Base-by-base conservation (phyloP, 2,888 invertebrate genomes). In the Rutpela maculata region DNA sequence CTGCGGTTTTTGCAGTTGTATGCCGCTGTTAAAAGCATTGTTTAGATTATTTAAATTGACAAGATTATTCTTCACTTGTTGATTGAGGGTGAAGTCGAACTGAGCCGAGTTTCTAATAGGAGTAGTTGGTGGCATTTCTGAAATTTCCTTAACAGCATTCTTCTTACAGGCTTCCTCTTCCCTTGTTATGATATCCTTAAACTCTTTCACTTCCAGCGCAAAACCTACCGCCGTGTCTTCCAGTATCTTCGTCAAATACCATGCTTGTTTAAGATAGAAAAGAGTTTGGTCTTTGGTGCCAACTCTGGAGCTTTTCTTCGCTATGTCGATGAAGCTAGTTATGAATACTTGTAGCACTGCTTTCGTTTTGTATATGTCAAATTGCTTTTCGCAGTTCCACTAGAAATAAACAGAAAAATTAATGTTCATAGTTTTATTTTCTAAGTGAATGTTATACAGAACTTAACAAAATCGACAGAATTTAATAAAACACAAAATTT, bases 211-310 rank as follows among this genome's bases (percentile, higher is more conserved):
- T 59, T 92, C 91, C 7, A 89, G 88, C 55, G 91, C 91, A 66
- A 92, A 92, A 6, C 91, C 91, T 12, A 91, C 90, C 71, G 93
- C 92, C 69, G 75, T 75, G 10, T 93, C 93, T 78, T 91, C 90
- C 22, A 95, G 88, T 12, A 95, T 90, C 75, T 91, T 91, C 50
- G 93, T 92, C 2, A 96, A 90, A 71, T 95, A 91, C 77, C 92
- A 92, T 0, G 95, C 93, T 85, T 96, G 96, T 77, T 94, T 92
- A 56, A 96, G 89, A 84, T 95, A 95, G 78, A 94, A 92, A 0
- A 92, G 89, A 7, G 94, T 93, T 85, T 95, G 93, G 75, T 91
- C 90, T 17, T 91, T 89, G 0, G 93, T 92, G 12, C 92, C 91
- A 75, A 93, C 93, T 78, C 92, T 91, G 17, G 92, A 92, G 78